Percentiles rank a stretch among this genome's conserved stretches.
Evolutionary conservation across 2,113 vertebrate species (phyloP).

Genomic region (Pygoscelis antarcticus): DNA sequence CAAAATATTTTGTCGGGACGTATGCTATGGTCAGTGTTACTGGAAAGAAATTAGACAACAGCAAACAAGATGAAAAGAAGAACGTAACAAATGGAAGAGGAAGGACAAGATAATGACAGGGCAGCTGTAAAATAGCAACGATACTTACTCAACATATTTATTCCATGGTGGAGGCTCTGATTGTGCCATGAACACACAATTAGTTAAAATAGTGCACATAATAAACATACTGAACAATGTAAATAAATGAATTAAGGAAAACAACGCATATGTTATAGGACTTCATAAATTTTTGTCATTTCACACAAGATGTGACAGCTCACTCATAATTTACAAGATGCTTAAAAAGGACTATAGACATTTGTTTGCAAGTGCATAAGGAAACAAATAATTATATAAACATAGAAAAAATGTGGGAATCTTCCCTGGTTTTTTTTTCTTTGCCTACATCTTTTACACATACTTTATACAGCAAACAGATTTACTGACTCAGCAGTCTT

Average conservation of each 20-base stretch:
- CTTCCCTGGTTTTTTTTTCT: background rate
- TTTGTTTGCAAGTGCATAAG: background rate
- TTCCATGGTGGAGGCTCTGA: constrained; percentile 91
- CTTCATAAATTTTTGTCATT: background rate
- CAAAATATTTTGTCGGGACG: constrained; percentile 66
- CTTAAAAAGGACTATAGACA: background rate
- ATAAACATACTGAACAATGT: constrained; percentile 97
- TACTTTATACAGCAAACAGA: background rate
- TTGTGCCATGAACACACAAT: constrained; percentile 99
- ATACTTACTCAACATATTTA: constrained; percentile 98
- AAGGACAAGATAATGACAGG: background rate
- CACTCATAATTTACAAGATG: background rate
- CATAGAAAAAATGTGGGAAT: background rate
- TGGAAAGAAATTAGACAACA: background rate
- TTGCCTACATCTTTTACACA: background rate
- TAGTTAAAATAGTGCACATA: constrained; percentile 99
- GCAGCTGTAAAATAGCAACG: background rate
- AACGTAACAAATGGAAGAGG: background rate
- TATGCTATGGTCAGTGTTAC: constrained; percentile 21
- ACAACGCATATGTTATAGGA: accelerated
- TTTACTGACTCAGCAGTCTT: background rate
- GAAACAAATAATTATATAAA: background rate
- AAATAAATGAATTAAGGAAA: constrained; percentile 80
- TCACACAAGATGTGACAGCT: background rate
- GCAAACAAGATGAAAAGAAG: background rate